phyloP scores from a whole-genome alignment of 2,113 vertebrate genomes.

The mouse (Mus musculus) region DNA sequence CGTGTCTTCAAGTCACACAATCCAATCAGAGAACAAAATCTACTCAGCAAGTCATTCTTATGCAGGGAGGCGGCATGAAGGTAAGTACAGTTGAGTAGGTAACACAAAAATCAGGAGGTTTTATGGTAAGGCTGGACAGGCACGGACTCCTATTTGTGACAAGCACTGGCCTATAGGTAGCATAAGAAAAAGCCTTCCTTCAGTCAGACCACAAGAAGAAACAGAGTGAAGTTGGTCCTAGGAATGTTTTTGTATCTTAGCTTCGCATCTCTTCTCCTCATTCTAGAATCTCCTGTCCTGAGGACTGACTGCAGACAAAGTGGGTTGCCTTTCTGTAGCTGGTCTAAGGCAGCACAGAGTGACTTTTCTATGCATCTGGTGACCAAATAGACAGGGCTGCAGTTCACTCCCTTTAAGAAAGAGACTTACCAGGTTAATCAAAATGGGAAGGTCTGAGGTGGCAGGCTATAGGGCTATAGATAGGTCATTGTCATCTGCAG shows the following conservation, averaged over 20 bases:
- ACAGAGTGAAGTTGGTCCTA: neutral
- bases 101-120: neutral
- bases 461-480: neutral
- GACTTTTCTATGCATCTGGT: neutral
- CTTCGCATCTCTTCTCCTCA: neutral
- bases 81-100: neutral
- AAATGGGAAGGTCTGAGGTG: neutral
- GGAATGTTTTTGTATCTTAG: neutral
- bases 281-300: neutral
- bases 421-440: neutral
- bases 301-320: neutral
- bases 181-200: neutral
- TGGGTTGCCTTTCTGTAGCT: neutral
- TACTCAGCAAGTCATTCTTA: neutral
- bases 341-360: neutral
- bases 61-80: rapidly evolving
- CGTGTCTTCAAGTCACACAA: neutral
- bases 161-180: neutral
- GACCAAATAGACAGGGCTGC: neutral
- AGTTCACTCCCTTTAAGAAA: neutral
- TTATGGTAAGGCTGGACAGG: neutral
- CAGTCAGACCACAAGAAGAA: neutral
- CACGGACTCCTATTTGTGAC: neutral
- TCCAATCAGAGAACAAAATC: neutral
- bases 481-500: neutral